Base-by-base conservation (phyloP, 2,888 invertebrate species). In the Luperina testacea region DNA sequence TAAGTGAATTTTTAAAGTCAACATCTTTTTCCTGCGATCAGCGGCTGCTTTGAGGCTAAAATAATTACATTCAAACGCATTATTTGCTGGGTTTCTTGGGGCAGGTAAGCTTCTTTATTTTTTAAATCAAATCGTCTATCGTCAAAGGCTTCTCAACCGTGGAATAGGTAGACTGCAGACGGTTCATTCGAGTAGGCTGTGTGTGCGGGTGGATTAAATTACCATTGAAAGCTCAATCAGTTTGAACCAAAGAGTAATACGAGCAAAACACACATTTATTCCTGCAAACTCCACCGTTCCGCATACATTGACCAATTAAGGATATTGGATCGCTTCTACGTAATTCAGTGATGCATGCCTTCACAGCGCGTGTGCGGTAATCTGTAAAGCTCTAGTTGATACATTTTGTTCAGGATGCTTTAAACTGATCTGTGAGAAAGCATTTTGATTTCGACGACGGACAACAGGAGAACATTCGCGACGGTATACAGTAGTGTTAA, bases 151-250 rank as follows among this genome's bases (percentile, higher is more conserved):
- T 2, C 13, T 32, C 17, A 59, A 20, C 45, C 27, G 32, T 42
- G 27, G 17, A n/a, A 38, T 48, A 67, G 42, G n/a, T 20, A 20
- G 48, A 48, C 6, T 13, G 13, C 20, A 17, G 48, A 27, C 17
- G 42, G 24, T 59, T 24, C 11, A 77, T 75, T 59, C 42, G 27
- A 59, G 17, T 27, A 24, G 5, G 42, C 42, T 15, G 17, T n/a
- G 42, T 51, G 9, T 53, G 27, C 53, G 9, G 32, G 15, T 24
- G 42, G 53, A 42, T 59, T 27, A 51, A 67, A 51, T 75, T 61
- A 77, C 17, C 13, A 42, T 27, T 38, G 24, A 78, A 68, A 68
- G 61, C 67, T n/a, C 57, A 63, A 69, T 53, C 61, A 32, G 48
- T 77, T 17, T 68, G 7, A 3, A 53, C 13, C 15, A 48, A 32